These are phyloP conservation scores for Athalia circularis DNA, from an alignment of 2,888 invertebrate species.

Conservation along the genomic window DNA sequence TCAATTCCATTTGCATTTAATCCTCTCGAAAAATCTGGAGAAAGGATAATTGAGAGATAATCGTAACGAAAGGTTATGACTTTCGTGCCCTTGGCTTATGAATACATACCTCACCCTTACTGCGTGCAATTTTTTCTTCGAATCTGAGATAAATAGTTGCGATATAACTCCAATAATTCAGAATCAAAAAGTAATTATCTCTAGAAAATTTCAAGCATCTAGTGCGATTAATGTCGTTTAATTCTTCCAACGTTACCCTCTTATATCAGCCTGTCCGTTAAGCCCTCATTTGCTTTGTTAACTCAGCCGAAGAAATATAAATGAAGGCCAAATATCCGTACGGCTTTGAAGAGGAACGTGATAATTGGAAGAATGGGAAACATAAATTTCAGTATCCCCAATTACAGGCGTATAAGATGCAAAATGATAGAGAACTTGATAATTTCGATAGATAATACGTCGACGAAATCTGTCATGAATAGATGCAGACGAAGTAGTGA, in stretches of 20 bases:
- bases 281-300: slow-evolving; percentile 38
- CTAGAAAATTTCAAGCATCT: background rate
- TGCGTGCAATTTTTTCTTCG: too few relatives aligned
- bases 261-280: slow-evolving; percentile 4
- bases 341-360: slow-evolving; percentile 5
- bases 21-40: slow-evolving; percentile 12
- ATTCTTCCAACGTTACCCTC: slow-evolving; percentile 10
- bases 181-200: background rate
- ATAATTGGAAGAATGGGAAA: slow-evolving; percentile 8
- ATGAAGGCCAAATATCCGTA: slow-evolving; percentile 20
- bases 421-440: background rate
- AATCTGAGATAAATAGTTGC: slow-evolving; percentile 22
- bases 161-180: background rate
- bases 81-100: background rate
- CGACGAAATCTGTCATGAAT: background rate
- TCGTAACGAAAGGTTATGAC: background rate
- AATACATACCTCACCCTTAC: too few relatives aligned
- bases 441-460: background rate
- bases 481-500: background rate
- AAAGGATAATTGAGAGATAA: slow-evolving; percentile 24
- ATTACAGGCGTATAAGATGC: background rate
- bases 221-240: background rate
- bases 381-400: background rate
- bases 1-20: slow-evolving; percentile 20
- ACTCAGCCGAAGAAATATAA: slow-evolving; percentile 17